Evolutionary conservation across 2,113 vertebrate species (phyloP).

Genomic region (Neotoma lepida): DNA sequence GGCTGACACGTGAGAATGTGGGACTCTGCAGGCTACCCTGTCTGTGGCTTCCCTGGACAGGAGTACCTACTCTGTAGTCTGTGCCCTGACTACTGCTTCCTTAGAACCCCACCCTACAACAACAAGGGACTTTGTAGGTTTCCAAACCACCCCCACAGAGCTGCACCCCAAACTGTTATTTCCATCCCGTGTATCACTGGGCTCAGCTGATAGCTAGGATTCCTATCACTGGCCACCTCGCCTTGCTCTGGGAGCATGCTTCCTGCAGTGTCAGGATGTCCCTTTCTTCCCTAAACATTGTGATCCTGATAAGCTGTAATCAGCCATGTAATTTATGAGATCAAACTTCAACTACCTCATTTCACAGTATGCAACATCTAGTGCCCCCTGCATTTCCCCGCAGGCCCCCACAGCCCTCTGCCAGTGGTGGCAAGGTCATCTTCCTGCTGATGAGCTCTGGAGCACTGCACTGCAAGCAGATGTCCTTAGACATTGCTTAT

Average conservation of each 20-base stretch:
- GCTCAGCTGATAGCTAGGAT: neutral
- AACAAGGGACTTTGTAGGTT: neutral
- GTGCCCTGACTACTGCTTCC: neutral
- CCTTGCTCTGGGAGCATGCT: neutral
- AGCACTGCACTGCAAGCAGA: neutral
- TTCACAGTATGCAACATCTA: neutral
- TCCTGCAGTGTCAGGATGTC: neutral
- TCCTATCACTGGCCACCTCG: neutral
- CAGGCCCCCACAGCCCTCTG: neutral
- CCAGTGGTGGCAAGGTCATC: neutral
- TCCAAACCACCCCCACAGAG: too few species aligned
- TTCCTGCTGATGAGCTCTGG: too few species aligned
- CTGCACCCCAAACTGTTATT: neutral
- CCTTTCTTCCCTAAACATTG: neutral
- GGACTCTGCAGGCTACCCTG: neutral
- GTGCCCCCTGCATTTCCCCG: neutral
- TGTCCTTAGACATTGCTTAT: rapidly evolving
- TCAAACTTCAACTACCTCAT: neutral
- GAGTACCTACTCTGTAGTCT: neutral
- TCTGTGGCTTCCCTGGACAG: too few species aligned
- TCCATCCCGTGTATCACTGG: too few species aligned
- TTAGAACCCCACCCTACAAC: neutral
- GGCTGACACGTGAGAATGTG: neutral
- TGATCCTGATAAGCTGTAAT: neutral
- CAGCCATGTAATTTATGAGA: neutral